Conservation (phyloP, 2,888 invertebrate genomes). For the Dioctria linearis region DNA sequence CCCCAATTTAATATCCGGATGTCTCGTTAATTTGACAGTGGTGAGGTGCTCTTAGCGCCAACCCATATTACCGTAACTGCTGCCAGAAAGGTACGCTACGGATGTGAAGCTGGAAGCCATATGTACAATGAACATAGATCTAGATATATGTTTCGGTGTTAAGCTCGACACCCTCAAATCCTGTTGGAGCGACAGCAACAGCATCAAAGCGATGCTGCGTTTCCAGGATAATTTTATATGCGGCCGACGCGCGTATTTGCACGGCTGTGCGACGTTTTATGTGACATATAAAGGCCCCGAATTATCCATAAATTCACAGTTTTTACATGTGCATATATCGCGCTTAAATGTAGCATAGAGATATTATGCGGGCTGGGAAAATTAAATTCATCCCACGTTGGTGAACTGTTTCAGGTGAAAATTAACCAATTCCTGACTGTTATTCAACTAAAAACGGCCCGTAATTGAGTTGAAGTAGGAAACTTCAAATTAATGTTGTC, state of each 20-base stretch:
- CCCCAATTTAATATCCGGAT: conserved; percentile 42
- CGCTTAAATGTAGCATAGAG: conserved; percentile 42
- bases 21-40: conserved; percentile 47
- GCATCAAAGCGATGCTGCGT: conserved; percentile 38
- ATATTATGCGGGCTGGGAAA: conserved; percentile 45
- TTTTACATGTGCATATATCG: conserved; percentile 47
- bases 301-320: conserved; percentile 52
- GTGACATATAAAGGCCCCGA: conserved; percentile 29
- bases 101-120: conserved; percentile 4
- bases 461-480: conserved; percentile 32
- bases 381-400: conserved; percentile 49
- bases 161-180: conserved; percentile 22
- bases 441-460: conserved; percentile 27
- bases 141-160: conserved; percentile 29
- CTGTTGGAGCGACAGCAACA: conserved; percentile 13
- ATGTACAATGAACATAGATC: not conserved
- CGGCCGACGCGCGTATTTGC: conserved; percentile 36
- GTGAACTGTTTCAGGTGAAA: conserved; percentile 45
- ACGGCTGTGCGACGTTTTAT: conserved; percentile 46
- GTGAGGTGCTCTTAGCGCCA: conserved; percentile 20
- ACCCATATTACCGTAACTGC: not conserved
- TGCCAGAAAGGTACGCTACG: not conserved
- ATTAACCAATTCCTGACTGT: conserved; percentile 48
- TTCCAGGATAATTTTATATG: conserved; percentile 42
- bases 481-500: conserved; percentile 2